These are phyloP conservation scores for Acleris holmiana DNA, from an alignment of 2,888 invertebrate genomes.

Conservation along the genomic window DNA sequence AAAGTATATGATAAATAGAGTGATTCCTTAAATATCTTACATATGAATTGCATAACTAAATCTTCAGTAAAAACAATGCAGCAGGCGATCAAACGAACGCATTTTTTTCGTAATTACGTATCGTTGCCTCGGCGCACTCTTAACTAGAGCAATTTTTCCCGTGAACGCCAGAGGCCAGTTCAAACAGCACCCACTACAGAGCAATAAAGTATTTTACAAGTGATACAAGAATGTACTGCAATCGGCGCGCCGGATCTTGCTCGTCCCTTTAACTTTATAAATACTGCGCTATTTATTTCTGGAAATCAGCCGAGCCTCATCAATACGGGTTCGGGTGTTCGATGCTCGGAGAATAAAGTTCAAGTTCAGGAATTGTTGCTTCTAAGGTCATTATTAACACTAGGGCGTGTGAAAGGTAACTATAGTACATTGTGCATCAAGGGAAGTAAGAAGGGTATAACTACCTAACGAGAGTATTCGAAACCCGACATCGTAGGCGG, in stretches of 20 bases:
- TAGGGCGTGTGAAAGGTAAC: constrained; percentile 33
- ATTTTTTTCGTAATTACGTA: too few relatives aligned
- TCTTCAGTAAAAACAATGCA: too few relatives aligned
- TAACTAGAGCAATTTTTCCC: neutral
- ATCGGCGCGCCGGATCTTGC: constrained; percentile 72
- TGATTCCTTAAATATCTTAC: too few relatives aligned
- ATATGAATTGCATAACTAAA: too few relatives aligned
- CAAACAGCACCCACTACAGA: constrained; percentile 51
- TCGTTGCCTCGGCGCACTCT: too few relatives aligned
- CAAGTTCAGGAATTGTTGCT: constrained; percentile 25
- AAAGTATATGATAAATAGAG: too few relatives aligned
- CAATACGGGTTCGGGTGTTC: constrained; percentile 58
- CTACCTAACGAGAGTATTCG: too few relatives aligned
- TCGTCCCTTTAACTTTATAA: constrained; percentile 78
- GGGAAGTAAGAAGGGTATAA: too few relatives aligned
- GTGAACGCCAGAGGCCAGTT: constrained; percentile 48
- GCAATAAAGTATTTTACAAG: constrained; percentile 84
- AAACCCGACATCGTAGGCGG: too few relatives aligned
- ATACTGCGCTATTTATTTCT: constrained; percentile 83
- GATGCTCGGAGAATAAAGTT: constrained; percentile 37
- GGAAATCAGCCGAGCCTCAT: constrained; percentile 76
- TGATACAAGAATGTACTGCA: constrained; percentile 78
- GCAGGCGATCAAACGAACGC: too few relatives aligned
- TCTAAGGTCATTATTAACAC: constrained; percentile 22
- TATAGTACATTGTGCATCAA: too few relatives aligned